Base-by-base conservation (phyloP, 2,888 invertebrate species). In the Dromius quadrimaculatus region DNA sequence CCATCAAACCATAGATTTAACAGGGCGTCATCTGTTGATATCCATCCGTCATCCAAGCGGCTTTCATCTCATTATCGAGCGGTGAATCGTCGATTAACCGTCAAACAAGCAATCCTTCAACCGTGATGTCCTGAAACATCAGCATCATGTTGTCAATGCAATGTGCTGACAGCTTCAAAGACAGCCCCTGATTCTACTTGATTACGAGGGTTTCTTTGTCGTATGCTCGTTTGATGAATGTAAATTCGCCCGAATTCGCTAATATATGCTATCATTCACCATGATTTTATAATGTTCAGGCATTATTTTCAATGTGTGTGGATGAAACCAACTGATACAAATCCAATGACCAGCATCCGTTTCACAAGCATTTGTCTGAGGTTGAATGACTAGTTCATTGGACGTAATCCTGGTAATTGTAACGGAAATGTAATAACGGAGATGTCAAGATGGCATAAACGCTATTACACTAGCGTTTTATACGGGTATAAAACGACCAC, bases 401-500 rank as follows among this genome's bases (percentile, higher is more conserved):
- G 15, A 54, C 15, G 28, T 28, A 54, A 23, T 23, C 50, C 28
- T 54, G 50, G 28, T 54, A 19, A 54, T 28, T 28, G 11, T 47
- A 47, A 47, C 23, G 50, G 50, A 13, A 54, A 11, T 15, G 50
- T 54, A 54, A 54, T 54, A 54, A 54, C 17, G 13, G 28, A 28
- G 50, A 54, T 54, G 50, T 54, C 50, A 54, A 54, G 50, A 54
- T 54, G 50, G 13, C 50, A 28, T 15, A 28, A 6, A 11, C 28
- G 32, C 17, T 8, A 54, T 54, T 54, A 54, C 11, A 28, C 28
- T 54, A n/a, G n/a, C n/a, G 50, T 54, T 28, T 54, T 54, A 54
- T 54, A 28, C 15, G 23, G 8, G 32, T 23, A 54, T 13, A 13
- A 54, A 54, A 54, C 28, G 50, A 54, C 50, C 50, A 11, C 32